Conservation (phyloP, 2,888 invertebrate genomes). For the Azorinus chamasolen region DNA sequence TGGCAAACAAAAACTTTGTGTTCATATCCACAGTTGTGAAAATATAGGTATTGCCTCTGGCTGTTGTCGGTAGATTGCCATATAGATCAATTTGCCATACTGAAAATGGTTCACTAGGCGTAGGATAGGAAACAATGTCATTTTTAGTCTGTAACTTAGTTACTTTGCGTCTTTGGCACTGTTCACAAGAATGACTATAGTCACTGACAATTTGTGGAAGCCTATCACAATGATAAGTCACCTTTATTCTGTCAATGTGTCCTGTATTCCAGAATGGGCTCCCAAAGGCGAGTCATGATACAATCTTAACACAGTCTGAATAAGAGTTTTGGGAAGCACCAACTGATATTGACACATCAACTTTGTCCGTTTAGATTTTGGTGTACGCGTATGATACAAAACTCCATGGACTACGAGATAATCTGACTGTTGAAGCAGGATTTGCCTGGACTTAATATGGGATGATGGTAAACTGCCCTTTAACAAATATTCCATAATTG, state of each 20-base stretch:
- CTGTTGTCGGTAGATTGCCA: conserved; percentile 33
- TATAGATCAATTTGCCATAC: conserved; percentile 51
- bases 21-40: conserved; percentile 55
- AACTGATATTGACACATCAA: conserved; percentile 7
- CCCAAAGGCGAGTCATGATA: conserved; percentile 35
- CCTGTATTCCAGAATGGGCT: conserved; percentile 45
- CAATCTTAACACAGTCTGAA: conserved; percentile 16
- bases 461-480: conserved; percentile 36
- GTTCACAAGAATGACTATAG: conserved; percentile 38
- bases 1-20: conserved; percentile 42
- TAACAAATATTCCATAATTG: conserved; percentile 31
- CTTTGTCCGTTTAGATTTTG: conserved; percentile 6
- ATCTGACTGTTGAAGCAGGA: conserved; percentile 45
- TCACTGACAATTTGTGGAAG: conserved; percentile 27
- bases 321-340: conserved; percentile 6
- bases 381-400: conserved; percentile 24
- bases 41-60: conserved; percentile 34
- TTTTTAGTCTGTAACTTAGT: conserved; percentile 48
- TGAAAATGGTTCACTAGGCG: conserved; percentile 38
- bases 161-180: conserved; percentile 43
- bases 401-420: conserved; percentile 39
- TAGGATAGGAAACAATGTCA: conserved; percentile 29
- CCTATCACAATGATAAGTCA: conserved; percentile 34
- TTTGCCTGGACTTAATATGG: conserved; percentile 37
- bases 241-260: conserved; percentile 40